Base-by-base conservation (phyloP, 2,113 vertebrate species). In the Cichladusa arquata region DNA sequence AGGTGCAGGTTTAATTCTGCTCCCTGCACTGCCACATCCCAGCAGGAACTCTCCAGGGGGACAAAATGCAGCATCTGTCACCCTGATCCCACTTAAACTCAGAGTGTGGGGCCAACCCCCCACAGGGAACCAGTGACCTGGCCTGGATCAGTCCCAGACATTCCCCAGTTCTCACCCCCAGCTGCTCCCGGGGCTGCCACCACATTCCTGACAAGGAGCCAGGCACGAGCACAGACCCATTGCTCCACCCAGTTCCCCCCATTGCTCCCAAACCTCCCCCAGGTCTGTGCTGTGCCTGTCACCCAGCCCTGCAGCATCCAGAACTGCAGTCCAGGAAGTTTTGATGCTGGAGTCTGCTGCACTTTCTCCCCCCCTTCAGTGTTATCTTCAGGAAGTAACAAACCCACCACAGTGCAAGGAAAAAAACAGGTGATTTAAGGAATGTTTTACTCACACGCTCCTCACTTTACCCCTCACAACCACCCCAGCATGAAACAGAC, bases 261-360 rank as follows among this genome's bases (percentile, higher is more conserved):
- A 12, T 0, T 8, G 17, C 5, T 61, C n/a, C 47, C 33, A 26
- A 12, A 31, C 12, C 40, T 38, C 60, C 29, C 50, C 40, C n/a
- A 20, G 2, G 1, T 25, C 38, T 31, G 25, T 44, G 33, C 20
- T 6, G 0, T 47, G 50, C 26, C 62, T 24, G 8, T 7, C 44
- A 40, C 17, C 36, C 66, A 60, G 15, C 29, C 51, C 51, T 48
- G 38, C 33, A 26, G 22, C 56, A 83, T 20, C 66, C 66, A 62
- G 19, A 20, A 26, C 38, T n/a, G 25, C 61, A 67, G 14, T 17
- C 19, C 0, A 16, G 36, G 26, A 45, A 8, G 9, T 13, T 19
- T n/a, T 18, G 5, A 48, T 26, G 26, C 36, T 60, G 1, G 0
- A 54, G 7, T 44, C 26, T n/a, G 42, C 15, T 36, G 9, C 4